Conservation (phyloP, 2,888 invertebrate species). For the Dastarcus helophoroides region DNA sequence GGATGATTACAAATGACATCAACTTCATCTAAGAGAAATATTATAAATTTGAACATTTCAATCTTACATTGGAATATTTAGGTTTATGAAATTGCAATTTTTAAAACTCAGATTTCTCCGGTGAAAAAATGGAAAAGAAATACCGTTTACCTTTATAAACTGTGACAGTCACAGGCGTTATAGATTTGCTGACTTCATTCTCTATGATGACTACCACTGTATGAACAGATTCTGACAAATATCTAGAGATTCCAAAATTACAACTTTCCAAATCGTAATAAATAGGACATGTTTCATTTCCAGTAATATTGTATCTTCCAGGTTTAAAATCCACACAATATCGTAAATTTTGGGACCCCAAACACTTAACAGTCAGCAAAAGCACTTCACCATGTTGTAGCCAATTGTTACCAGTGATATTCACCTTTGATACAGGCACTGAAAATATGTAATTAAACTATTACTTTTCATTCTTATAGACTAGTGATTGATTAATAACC, state of each 20-base stretch:
- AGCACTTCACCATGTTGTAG: conserved; percentile 70
- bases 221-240: conserved; percentile 55
- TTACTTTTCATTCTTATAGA: conserved; percentile 1
- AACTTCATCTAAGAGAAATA: too few species aligned
- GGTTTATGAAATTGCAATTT: too few species aligned
- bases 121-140: too few species aligned
- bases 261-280: conserved; percentile 39
- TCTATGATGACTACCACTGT: conserved; percentile 68
- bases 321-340: conserved; percentile 56
- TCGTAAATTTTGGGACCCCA: conserved; percentile 60
- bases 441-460: conserved; percentile 12
- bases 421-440: conserved; percentile 63
- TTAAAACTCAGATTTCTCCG: too few species aligned
- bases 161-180: conserved; percentile 62
- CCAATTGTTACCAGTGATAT: conserved; percentile 68
- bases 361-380: conserved; percentile 57
- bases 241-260: conserved; percentile 53
- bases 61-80: too few species aligned
- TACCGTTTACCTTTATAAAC: conserved; percentile 78
- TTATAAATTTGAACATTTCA: too few species aligned
- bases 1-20: background rate
- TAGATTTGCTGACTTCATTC: conserved; percentile 61
- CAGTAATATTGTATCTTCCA: conserved; percentile 60
- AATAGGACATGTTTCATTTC: conserved; percentile 59
- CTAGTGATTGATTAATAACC: conserved; percentile 5